Evolutionary conservation across 2,113 vertebrate genomes (phyloP).

Genomic region (Dissostichus mawsoni): DNA sequence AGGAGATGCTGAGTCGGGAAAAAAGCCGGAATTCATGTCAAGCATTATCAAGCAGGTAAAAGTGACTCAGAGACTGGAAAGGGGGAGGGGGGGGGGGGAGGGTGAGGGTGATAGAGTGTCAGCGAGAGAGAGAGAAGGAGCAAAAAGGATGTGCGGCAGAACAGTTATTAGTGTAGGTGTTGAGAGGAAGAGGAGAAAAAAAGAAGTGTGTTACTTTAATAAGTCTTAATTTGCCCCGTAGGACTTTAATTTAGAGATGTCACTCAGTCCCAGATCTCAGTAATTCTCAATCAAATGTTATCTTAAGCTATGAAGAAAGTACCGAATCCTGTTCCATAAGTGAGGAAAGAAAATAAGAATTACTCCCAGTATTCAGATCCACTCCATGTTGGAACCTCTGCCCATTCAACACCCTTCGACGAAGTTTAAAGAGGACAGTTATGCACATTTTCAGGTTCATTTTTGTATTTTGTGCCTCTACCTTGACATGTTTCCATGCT

Average conservation of each 20-base stretch:
- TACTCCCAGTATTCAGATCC: no score
- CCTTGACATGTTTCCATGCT: no score
- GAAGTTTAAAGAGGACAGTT: no score
- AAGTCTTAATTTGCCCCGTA: background rate
- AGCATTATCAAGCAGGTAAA: constrained; percentile 60
- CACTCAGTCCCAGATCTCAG: background rate
- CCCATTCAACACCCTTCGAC: no score
- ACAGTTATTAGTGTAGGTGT: background rate
- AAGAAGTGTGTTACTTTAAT: background rate
- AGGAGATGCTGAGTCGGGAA: constrained; percentile 59
- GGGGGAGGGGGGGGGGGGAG: background rate
- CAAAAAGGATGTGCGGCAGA: background rate
- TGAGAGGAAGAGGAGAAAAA: background rate
- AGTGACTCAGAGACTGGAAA: background rate
- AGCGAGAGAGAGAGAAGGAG: background rate
- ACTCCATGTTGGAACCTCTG: no score
- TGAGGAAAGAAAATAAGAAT: no score
- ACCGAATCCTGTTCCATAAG: no score
- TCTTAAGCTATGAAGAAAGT: background rate
- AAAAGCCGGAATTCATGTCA: constrained; percentile 51
- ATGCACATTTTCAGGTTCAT: no score
- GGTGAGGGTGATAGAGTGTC: background rate
- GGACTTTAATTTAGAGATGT: background rate
- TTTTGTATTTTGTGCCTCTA: no score
- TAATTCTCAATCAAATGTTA: background rate